These are phyloP conservation scores for Hyppa rectilinea DNA, from an alignment of 2,888 invertebrate species.

Conservation along the genomic window DNA sequence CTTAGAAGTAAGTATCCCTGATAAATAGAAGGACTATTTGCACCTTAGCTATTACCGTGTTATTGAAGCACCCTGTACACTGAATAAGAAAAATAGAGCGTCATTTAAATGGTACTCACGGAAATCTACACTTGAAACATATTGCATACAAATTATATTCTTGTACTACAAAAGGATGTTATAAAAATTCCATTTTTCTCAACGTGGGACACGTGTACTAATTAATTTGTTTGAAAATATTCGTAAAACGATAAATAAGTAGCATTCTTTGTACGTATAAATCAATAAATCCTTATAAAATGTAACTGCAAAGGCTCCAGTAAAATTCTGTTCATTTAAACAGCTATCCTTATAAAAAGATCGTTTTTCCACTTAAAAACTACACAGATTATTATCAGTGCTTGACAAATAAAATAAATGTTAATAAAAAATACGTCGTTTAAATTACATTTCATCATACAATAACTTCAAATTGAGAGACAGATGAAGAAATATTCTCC, in stretches of 20 bases:
- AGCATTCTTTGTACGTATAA: not conserved
- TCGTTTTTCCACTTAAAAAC: not conserved
- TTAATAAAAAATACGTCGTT: not conserved
- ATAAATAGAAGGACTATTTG: not conserved
- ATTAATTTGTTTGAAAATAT: conserved; percentile 11
- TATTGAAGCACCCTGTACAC: not conserved
- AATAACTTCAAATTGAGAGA: not conserved
- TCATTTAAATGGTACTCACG: conserved; percentile 10
- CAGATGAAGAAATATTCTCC: not conserved
- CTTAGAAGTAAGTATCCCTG: not conserved
- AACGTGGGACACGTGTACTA: not conserved
- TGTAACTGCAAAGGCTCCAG: not conserved
- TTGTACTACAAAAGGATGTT: not conserved
- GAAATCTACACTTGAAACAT: conserved; percentile 1
- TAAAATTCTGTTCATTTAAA: not conserved
- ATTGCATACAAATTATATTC: not conserved
- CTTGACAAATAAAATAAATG: conserved; percentile 1
- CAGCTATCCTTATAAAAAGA: not conserved
- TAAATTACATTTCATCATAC: not conserved
- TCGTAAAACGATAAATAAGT: not conserved
- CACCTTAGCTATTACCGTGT: not conserved
- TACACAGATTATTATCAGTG: conserved; percentile 12
- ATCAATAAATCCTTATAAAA: not conserved
- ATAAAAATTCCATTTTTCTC: conserved; percentile 6
- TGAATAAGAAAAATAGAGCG: conserved; percentile 14